Evolutionary conservation across 2,113 vertebrate genomes (phyloP).

Genomic region (Lycaon pictus): DNA sequence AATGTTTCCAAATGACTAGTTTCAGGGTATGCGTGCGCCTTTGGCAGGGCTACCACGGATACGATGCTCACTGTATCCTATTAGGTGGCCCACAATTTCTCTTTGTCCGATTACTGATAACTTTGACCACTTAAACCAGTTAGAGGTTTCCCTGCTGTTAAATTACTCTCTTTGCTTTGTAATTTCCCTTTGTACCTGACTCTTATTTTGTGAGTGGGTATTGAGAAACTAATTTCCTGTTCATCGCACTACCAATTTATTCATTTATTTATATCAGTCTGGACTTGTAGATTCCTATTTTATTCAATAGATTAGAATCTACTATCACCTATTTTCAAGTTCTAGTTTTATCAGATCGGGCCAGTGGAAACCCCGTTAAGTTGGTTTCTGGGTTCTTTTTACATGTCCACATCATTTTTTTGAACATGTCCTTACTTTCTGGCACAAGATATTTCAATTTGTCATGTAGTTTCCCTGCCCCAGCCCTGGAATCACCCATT

Average conservation of each 20-base stretch:
- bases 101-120: neutral
- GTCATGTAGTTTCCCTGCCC: neutral
- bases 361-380: neutral
- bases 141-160: neutral
- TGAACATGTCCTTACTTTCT: neutral
- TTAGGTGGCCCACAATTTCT: neutral
- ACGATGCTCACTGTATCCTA: neutral
- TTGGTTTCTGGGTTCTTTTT: neutral
- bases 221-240: neutral
- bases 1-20: constrained; percentile 1
- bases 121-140: neutral
- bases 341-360: neutral
- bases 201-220: neutral
- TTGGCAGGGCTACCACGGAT: neutral
- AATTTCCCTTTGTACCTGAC: neutral
- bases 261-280: neutral
- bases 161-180: neutral
- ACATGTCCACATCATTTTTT: neutral
- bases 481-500: neutral
- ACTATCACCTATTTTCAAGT: constrained; percentile 2
- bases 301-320: constrained; percentile 10
- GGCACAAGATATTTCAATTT: neutral
- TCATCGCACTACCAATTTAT: neutral
- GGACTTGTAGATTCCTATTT: neutral
- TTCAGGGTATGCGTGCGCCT: neutral